Percentiles rank a stretch among this genome's conserved stretches.
Evolutionary conservation across 2,113 vertebrate genomes (phyloP).

Genomic region (Macquaria australasica): DNA sequence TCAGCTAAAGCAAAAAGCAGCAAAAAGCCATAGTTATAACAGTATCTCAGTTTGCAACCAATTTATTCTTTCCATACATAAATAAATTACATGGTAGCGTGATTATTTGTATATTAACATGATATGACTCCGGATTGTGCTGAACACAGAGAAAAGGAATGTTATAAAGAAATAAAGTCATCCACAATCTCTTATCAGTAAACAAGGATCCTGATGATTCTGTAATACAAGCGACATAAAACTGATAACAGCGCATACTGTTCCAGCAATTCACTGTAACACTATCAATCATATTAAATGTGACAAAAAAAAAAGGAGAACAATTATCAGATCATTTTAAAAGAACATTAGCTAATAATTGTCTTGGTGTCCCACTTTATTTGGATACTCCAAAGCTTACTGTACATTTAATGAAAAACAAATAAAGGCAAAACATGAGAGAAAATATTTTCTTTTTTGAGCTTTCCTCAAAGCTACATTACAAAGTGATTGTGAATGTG

Average conservation of each 20-base stretch:
- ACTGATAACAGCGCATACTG: background rate
- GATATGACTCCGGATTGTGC: background rate
- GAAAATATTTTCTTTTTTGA: background rate
- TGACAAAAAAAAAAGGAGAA: background rate
- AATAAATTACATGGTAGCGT: background rate
- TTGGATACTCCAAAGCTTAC: background rate
- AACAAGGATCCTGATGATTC: background rate
- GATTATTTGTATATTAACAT: background rate
- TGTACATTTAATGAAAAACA: background rate
- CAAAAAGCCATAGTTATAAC: background rate
- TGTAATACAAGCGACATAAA: background rate
- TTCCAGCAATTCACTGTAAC: background rate
- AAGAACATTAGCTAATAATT: constrained; percentile 4
- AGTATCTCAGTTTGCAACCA: background rate
- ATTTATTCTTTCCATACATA: background rate
- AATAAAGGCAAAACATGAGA: background rate
- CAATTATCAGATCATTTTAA: background rate
- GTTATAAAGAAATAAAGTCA: constrained; percentile 43
- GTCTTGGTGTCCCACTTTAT: background rate
- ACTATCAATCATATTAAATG: background rate
- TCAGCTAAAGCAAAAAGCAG: background rate
- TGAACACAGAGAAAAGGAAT: background rate
- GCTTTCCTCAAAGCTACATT: background rate
- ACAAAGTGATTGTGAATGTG: background rate
- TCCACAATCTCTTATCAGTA: constrained; percentile 11